Percentiles rank a stretch among this genome's conserved stretches.
phyloP scores from a whole-genome alignment of 2,113 vertebrate genomes.

The Speoplatyrhinus poulsoni region DNA sequence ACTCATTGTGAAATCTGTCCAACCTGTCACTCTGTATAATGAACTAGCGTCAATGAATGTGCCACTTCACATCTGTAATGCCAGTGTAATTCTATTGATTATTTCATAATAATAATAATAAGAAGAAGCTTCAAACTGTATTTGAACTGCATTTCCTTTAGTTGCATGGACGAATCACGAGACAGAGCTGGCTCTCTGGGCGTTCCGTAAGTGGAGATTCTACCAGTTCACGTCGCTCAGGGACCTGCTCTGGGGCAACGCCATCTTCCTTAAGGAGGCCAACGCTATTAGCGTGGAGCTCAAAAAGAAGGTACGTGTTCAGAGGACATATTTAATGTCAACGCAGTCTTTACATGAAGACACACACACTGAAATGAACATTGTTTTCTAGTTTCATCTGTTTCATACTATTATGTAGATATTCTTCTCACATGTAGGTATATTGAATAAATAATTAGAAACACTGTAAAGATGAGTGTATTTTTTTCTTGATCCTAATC shows the following conservation, averaged over 20 bases:
- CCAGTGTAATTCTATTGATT: too few relatives aligned
- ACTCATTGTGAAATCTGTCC: neutral
- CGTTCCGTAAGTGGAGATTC: conserved; percentile 97
- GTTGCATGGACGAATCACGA: conserved; percentile 91
- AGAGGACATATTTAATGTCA: neutral
- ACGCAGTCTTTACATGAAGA: neutral
- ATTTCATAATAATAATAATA: too few relatives aligned
- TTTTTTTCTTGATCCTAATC: neutral
- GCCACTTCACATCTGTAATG: too few relatives aligned
- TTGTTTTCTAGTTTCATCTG: neutral
- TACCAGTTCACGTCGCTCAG: conserved; percentile 98
- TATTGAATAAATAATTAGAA: too few relatives aligned
- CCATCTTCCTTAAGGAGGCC: conserved; percentile 97
- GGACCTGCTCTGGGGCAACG: conserved; percentile 94
- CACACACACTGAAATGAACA: neutral
- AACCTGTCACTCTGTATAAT: too few relatives aligned
- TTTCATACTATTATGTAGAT: too few relatives aligned
- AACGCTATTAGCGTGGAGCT: conserved; percentile 98
- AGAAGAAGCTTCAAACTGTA: too few relatives aligned
- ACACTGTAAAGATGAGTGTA: too few relatives aligned
- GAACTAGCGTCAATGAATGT: too few relatives aligned
- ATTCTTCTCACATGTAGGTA: too few relatives aligned
- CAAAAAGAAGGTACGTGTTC: conserved; percentile 88
- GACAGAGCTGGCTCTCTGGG: conserved; percentile 92
- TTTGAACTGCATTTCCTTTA: conserved; percentile 45